Evolutionary conservation across 2,888 invertebrate genomes (phyloP).

Genomic region (Empis stercorea): DNA sequence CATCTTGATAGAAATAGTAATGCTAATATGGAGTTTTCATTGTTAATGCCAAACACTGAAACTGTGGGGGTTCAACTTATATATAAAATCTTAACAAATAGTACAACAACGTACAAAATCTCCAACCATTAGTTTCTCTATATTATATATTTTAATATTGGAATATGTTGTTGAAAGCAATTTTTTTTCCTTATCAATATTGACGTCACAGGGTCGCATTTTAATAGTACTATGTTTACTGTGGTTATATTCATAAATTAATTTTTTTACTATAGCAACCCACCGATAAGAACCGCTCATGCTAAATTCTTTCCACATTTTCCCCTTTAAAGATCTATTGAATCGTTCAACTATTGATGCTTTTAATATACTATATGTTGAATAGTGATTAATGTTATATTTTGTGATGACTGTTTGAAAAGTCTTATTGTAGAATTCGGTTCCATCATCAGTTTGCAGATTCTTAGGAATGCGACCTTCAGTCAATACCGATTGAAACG

Average conservation of each 20-base stretch:
- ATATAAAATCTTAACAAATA: too few species aligned
- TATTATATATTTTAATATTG: too few species aligned
- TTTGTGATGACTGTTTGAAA: constrained; percentile 15
- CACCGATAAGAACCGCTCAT: constrained; percentile 18
- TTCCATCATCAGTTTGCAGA: constrained; percentile 12
- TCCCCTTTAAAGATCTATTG: constrained; percentile 16
- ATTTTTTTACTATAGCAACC: constrained; percentile 13
- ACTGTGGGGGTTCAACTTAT: too few species aligned
- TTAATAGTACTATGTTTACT: constrained; percentile 16
- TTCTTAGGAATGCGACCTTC: constrained; percentile 1
- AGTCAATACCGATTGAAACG: background rate
- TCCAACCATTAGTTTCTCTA: too few species aligned
- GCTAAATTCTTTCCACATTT: constrained; percentile 17
- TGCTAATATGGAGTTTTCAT: too few species aligned
- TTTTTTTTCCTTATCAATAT: constrained; percentile 9
- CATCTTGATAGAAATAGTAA: too few species aligned
- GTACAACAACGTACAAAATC: too few species aligned
- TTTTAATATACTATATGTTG: constrained; percentile 15
- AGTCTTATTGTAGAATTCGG: constrained; percentile 17
- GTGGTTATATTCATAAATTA: constrained; percentile 14
- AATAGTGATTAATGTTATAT: constrained; percentile 9
- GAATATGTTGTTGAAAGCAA: background rate
- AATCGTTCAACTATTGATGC: constrained; percentile 17
- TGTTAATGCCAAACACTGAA: too few species aligned
- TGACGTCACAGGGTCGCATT: constrained; percentile 14